Evolutionary conservation across 2,113 vertebrate species (phyloP), one percentile per base, ranked within the genome.

Genomic region (Anhinga rufa): DNA sequence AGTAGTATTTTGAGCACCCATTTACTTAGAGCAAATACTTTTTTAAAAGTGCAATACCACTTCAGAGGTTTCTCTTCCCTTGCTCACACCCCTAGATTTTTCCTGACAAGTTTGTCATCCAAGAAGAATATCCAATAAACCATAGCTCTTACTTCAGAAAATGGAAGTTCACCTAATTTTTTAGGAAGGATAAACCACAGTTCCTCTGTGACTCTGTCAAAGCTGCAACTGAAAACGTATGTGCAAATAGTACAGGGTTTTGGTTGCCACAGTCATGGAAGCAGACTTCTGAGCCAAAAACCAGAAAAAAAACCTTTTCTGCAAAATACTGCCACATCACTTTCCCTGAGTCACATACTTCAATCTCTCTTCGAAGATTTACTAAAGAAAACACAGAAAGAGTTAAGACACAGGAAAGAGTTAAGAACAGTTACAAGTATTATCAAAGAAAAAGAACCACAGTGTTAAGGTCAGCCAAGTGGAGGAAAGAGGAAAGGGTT

Each of bases 391-490:
- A 24, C 57, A 24, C 13, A 80, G 17, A 48, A 32, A 16, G 51
- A 60, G 72, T 14, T 15, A 36, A 70, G 62, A 14, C 26, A 42
- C 6, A 22, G 25, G 11, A 84, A 32, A 16, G 46, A 60, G 72
- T 14, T 15, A 36, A 70, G 62, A 14, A 42, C 6, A 22, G 25
- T 32, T 48, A 20, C 14, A 28, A 71, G 36, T 10, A 14, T 38
- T 21, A n/a, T 25, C 14, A 20, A 58, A 74, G 34, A 28, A 40
- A 28, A 79, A 62, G 54, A 76, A 40, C 3, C 15, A 46, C 61
- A 55, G 24, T 1, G 0, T 52, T 29, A n/a, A 34, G 13, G 14
- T 26, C 14, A 16, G 34, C 5, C 3, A 3, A 51, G 36, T 3
- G 6, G 6, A n/a, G 8, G 65, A 55, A 78, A 71, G 34, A 57